Base-by-base conservation (phyloP, 2,888 invertebrate genomes). In the Trilocha varians region DNA sequence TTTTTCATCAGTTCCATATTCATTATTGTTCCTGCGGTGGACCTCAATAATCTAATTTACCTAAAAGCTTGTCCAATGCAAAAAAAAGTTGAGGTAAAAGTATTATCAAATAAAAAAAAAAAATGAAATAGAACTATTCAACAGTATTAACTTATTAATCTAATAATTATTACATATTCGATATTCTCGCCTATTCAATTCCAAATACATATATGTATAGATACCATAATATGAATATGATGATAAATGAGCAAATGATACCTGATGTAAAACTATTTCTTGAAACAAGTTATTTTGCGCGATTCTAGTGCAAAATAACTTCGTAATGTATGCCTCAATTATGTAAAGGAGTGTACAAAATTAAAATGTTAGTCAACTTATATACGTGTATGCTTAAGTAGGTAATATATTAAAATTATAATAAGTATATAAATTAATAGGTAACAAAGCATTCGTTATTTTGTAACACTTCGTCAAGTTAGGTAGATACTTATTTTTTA, bases 371-470 rank as follows among this genome's bases (percentile, higher is more conserved):
- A 25, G 25, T 25, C 25, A 25, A 11, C 5, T 25, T 3, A 25
- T 25, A 25, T 1, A 25, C 25, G 11, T 9, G 11, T 25, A 9
- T 25, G 25, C 6, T 25, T 25, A 25, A 25, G 25, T 25, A 25
- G 25, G 8, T 25, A 0, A 5, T 2, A 25, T 11, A 25, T 25
- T 9, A 25, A 25, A 25, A 16, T 11, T 41, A 35, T 15, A 17
- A 13, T 42, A 41, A 45, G 38, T 16, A 32, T 40, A 37, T 35
- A 33, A 36, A 32, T 32, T 25, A 13, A 36, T 36, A 39, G 34
- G 16, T 33, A 34, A 17, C 32, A 34, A 34, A 14, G 39, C 18
- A 39, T 39, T 13, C 14, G 39, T 34, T 39, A 17, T 13, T 34
- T 16, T 39, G 13, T 39, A 34, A 25, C 3, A 25, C 25, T 25